Evolutionary conservation across 1,140 invertebrate species (phyloP).

Genomic region (Dreissena polymorpha): DNA sequence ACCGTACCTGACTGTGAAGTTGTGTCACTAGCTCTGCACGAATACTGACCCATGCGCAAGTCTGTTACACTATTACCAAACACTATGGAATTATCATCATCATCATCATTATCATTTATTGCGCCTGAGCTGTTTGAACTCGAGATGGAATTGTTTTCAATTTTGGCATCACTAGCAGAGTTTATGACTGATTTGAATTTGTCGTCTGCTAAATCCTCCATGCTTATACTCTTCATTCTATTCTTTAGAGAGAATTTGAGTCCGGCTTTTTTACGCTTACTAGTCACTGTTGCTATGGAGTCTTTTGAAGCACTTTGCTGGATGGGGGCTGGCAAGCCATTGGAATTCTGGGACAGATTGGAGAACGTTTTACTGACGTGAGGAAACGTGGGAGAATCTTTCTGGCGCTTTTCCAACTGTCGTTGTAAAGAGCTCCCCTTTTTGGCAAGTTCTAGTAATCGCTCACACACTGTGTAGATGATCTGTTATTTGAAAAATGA

Average conservation of each 20-base stretch:
- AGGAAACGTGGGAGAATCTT: background rate
- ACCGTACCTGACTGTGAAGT: slow-evolving; percentile 8
- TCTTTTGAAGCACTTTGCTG: slow-evolving; percentile 32
- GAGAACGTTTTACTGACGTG: slow-evolving; percentile 25
- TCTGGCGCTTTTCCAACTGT: slow-evolving; percentile 21
- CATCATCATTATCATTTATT: slow-evolving; percentile 10
- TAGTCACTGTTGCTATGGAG: background rate
- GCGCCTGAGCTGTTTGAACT: slow-evolving; percentile 29
- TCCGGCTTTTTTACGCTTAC: slow-evolving; percentile 10
- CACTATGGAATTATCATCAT: slow-evolving; percentile 46
- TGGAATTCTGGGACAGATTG: background rate
- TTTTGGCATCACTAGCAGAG: background rate
- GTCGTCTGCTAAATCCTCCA: slow-evolving; percentile 62
- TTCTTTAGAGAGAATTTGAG: background rate
- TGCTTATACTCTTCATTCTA: slow-evolving; percentile 52
- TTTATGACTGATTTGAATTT: slow-evolving; percentile 52
- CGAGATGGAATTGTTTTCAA: slow-evolving; percentile 24
- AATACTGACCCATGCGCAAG: slow-evolving; percentile 6
- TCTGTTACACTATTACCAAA: slow-evolving; percentile 41
- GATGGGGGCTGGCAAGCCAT: slow-evolving; percentile 17
- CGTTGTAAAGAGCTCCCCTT: slow-evolving; percentile 58
- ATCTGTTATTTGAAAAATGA: slow-evolving; percentile 84
- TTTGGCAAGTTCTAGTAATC: slow-evolving; percentile 82
- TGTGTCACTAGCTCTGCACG: background rate
- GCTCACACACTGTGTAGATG: slow-evolving; percentile 88